These are phyloP conservation scores for Gallinago undulata DNA, from an alignment of 2,113 vertebrate species.

Conservation along the genomic window DNA sequence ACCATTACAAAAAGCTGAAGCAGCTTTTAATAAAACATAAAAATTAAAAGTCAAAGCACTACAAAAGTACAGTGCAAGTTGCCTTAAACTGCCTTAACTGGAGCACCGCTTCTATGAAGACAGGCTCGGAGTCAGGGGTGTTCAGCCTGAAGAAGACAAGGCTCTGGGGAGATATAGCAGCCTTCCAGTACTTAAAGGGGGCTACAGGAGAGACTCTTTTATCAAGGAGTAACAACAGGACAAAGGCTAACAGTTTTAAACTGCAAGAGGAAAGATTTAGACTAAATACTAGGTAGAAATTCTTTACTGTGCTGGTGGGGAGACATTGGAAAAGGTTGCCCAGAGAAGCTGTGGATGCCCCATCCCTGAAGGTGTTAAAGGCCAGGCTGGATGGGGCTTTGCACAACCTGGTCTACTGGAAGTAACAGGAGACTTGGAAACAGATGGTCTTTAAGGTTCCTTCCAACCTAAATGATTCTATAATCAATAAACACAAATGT, in stretches of 20 bases:
- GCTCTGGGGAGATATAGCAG: neutral
- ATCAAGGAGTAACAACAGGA: neutral
- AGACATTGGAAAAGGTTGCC: neutral
- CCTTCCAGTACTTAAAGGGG: neutral
- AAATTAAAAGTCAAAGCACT: rapidly evolving
- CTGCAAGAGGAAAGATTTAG: neutral
- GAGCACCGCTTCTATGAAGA: neutral
- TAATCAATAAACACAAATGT: rapidly evolving
- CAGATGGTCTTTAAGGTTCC: neutral
- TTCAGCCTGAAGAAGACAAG: neutral
- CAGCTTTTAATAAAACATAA: rapidly evolving
- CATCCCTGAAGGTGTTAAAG: neutral
- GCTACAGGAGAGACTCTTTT: neutral
- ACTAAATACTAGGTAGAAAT: neutral
- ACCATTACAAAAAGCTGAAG: rapidly evolving
- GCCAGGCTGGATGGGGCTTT: no score
- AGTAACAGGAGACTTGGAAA: neutral
- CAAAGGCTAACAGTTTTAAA: neutral
- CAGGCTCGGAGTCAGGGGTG: no score
- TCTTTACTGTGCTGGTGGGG: no score
- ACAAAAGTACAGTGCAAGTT: rapidly evolving
- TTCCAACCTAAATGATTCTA: neutral
- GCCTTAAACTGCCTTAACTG: rapidly evolving
- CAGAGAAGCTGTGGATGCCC: neutral
- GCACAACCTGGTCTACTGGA: neutral